Evolutionary conservation across 2,113 vertebrate genomes (phyloP).

Genomic region (Nyctibius bracteatus): DNA sequence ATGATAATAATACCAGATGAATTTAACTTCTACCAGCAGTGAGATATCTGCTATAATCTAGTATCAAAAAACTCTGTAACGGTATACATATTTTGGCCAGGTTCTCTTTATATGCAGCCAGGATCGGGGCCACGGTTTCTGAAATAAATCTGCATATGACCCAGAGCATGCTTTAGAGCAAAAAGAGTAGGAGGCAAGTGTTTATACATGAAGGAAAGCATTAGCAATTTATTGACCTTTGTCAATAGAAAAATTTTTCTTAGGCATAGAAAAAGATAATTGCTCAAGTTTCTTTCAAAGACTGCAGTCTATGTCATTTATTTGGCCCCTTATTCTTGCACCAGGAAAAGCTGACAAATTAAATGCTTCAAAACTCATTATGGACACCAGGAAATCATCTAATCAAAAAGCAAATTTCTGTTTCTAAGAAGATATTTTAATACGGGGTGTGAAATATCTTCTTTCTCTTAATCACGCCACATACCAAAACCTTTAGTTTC

Average conservation of each 20-base stretch:
- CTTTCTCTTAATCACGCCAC: not conserved
- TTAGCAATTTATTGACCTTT: not conserved
- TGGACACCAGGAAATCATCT: not conserved
- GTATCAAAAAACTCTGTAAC: not conserved
- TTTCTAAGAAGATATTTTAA: not conserved
- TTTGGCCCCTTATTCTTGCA: not conserved
- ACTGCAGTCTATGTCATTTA: not conserved
- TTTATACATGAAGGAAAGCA: not conserved
- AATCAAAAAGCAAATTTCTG: not conserved
- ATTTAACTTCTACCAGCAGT: not conserved
- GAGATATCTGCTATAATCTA: not conserved
- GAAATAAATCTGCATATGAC: not conserved
- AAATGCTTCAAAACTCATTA: not conserved
- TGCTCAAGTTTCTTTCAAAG: not conserved
- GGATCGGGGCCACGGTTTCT: not conserved
- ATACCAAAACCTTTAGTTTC: not conserved
- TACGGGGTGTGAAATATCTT: not conserved
- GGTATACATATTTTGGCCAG: not conserved
- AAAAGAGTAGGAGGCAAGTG: not conserved
- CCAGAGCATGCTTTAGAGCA: not conserved
- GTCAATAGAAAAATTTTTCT: not conserved
- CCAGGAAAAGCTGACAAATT: not conserved
- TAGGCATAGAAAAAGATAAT: not conserved
- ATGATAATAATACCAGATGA: not conserved
- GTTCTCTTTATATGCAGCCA: not conserved